Base-by-base conservation (phyloP, 1,140 invertebrate genomes). In the Drosophila nannoptera region DNA sequence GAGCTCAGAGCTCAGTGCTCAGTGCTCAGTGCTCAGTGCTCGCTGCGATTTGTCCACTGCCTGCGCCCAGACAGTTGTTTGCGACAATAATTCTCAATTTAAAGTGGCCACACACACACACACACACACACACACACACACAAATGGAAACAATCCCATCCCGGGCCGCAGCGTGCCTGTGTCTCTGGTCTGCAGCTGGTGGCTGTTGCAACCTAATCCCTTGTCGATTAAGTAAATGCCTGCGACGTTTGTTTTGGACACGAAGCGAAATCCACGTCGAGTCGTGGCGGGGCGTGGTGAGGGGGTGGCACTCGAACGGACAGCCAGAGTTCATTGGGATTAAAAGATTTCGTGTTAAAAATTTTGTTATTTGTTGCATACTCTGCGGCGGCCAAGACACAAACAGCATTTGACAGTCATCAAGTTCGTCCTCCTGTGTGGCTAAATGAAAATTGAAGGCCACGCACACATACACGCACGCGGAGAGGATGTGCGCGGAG, bases 41-140 rank as follows among this genome's bases (percentile, higher is more conserved):
- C 42, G 50, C 59, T 38, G n/a, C 14, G n/a, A 40, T 33, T 52
- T 22, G 36, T 9, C 36, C 31, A 31, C 16, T 38, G 46, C 68
- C 42, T 22, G 9, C 12, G 50, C 33, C 33, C 67, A 63, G 55
- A 80, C 82, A 69, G 63, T 63, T 68, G 68, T 70, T 80, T 75
- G 82, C 77, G 86, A 84, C 86, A 87, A 87, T 87, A 87, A 87
- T 87, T 87, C 86, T 87, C 86, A 87, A 87, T 87, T 87, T 87
- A 87, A 87, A 87, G 75, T 81, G 84, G 62, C 50, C 62, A 72
- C n/a, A n/a, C n/a, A n/a, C n/a, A n/a, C n/a, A n/a, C n/a, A 58
- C 29, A 40, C 22, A 22, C 22, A 22, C 22, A 22, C 22, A 56
- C 16, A 8, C 22, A 53, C 16, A 50, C 46, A 52, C 64, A 69